Conservation (phyloP, 23 tunicate species). For the Halocynthia aurantium region DNA sequence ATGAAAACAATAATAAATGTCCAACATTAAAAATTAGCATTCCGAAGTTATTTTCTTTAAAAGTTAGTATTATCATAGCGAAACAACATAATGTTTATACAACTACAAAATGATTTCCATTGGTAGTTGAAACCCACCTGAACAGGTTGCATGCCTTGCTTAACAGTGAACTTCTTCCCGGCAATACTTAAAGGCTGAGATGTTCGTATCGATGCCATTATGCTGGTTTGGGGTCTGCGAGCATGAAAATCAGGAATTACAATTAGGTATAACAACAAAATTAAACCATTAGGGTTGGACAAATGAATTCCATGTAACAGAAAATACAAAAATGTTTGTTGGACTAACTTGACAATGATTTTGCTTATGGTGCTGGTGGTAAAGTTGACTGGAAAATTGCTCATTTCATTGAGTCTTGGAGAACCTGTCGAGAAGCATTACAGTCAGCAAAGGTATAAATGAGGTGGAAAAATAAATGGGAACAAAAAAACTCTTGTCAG, state of each 20-base stretch:
- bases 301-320: too few species aligned
- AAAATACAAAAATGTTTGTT: neutral
- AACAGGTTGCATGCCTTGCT: slow-evolving; percentile 13
- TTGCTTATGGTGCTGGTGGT: slow-evolving; percentile 5
- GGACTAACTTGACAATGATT: slow-evolving; percentile 2
- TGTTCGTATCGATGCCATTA: slow-evolving; percentile 9
- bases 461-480: neutral
- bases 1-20: neutral
- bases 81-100: neutral
- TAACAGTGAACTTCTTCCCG: slow-evolving; percentile 18
- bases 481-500: too few species aligned
- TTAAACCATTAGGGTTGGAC: too few species aligned
- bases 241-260: too few species aligned
- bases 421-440: slow-evolving; percentile 10
- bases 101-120: neutral
- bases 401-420: slow-evolving; percentile 11
- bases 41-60: neutral
- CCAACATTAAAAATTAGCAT: neutral
- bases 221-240: slow-evolving; percentile 23
- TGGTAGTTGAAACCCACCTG: slow-evolving; percentile 1
- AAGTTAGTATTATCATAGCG: neutral
- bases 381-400: slow-evolving; percentile 15
- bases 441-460: neutral
- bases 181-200: slow-evolving; percentile 20
- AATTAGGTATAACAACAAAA: too few species aligned